Conservation (phyloP, 2,888 invertebrate species). For the Acrobeloides nanus region DNA sequence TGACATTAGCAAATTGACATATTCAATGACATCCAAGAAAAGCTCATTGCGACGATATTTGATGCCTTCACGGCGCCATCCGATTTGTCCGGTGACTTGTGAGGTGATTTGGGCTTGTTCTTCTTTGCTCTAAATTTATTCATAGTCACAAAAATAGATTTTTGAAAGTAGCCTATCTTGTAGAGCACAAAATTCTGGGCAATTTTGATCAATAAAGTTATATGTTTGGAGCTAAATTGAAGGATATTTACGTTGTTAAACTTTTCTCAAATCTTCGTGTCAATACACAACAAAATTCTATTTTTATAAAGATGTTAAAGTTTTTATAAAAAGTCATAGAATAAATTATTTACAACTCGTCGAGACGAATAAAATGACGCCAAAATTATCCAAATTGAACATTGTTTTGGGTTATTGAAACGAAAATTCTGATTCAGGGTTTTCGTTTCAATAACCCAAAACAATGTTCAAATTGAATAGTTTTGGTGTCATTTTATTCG, state of each 20-base stretch:
- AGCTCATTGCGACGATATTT: slow-evolving; percentile 96
- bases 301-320: too few species aligned
- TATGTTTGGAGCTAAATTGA: background rate
- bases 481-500: too few species aligned
- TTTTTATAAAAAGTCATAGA: too few species aligned
- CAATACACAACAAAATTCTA: background rate
- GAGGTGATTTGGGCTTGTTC: slow-evolving; percentile 99
- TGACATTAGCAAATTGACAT: slow-evolving; percentile 97
- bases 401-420: too few species aligned
- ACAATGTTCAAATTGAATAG: too few species aligned
- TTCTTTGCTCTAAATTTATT: slow-evolving; percentile 96
- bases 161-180: background rate
- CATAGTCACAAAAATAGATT: slow-evolving; percentile 26
- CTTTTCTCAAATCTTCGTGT: background rate
- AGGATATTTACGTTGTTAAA: background rate
- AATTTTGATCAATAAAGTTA: background rate
- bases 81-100: slow-evolving; percentile 71
- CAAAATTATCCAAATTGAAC: too few species aligned
- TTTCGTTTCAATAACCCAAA: too few species aligned
- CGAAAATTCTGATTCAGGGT: too few species aligned
- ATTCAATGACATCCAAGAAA: slow-evolving; percentile 95
- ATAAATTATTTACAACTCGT: too few species aligned
- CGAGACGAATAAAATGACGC: too few species aligned
- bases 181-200: background rate
- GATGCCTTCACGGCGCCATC: slow-evolving; percentile 97